Evolutionary conservation across 2,888 invertebrate genomes (phyloP).

Genomic region (Spodoptera littoralis): DNA sequence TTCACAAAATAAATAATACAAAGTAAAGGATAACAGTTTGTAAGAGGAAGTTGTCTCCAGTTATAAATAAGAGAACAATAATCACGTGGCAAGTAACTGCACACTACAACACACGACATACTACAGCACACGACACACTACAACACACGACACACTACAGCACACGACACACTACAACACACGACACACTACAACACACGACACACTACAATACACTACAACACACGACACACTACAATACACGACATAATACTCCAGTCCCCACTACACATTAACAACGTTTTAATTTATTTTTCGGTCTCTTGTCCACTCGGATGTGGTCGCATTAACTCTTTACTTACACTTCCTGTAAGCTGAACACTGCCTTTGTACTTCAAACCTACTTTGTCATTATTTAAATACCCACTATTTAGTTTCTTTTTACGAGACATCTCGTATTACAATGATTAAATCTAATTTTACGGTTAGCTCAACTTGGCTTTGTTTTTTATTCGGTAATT

Average conservation of each 20-base stretch:
- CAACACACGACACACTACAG: too few relatives aligned
- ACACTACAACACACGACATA: neutral
- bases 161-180: too few relatives aligned
- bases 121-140: neutral
- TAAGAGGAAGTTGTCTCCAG: too few relatives aligned
- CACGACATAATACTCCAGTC: too few relatives aligned
- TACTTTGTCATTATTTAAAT: conserved; percentile 17
- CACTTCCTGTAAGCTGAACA: conserved; percentile 18
- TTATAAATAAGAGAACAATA: neutral
- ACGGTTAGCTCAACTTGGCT: too few relatives aligned
- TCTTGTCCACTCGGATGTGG: conserved; percentile 25
- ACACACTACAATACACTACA: conserved; percentile 1
- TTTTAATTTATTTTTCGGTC: conserved; percentile 16
- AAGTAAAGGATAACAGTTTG: too few relatives aligned
- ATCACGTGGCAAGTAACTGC: conserved; percentile 9
- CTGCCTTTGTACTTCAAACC: conserved; percentile 18
- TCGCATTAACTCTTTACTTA: conserved; percentile 23
- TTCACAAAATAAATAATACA: too few relatives aligned
- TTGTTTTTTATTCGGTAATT: too few relatives aligned
- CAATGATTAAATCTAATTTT: too few relatives aligned
- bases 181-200: neutral
- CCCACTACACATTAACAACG: neutral
- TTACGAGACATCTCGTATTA: neutral
- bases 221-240: too few relatives aligned
- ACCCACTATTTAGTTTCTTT: neutral